Evolutionary conservation across 37 sponge, comb jelly and placozoan species (phyloP).

Genomic region (Sycon ciliatum): DNA sequence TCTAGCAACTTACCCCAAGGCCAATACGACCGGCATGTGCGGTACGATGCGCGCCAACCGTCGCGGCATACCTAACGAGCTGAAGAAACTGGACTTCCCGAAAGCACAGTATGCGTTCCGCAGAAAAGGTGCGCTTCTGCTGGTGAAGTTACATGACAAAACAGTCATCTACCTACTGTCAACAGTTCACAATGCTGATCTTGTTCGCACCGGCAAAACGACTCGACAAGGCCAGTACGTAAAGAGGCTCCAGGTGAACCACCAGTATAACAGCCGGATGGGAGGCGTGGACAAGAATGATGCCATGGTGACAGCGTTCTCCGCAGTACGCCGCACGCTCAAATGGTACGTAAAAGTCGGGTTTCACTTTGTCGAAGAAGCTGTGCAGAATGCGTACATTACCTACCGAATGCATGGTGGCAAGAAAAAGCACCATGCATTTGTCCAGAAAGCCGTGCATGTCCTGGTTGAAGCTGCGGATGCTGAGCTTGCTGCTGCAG

Average conservation of each 20-base stretch:
- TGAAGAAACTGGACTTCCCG: too few relatives aligned
- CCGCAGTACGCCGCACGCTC: neutral
- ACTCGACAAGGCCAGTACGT: neutral
- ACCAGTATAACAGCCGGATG: neutral
- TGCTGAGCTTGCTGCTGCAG: neutral
- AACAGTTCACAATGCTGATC: slow-evolving; percentile 3
- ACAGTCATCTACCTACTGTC: neutral
- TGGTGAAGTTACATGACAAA: slow-evolving; percentile 19
- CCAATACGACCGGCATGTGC: neutral
- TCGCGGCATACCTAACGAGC: slow-evolving; percentile 1
- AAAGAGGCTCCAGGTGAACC: neutral
- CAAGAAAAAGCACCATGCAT: slow-evolving; percentile 1
- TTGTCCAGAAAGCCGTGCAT: slow-evolving; percentile 15
- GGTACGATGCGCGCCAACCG: slow-evolving; percentile 5
- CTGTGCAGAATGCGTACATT: slow-evolving; percentile 8
- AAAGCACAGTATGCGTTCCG: too few relatives aligned
- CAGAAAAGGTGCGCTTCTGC: neutral
- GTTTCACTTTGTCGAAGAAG: neutral
- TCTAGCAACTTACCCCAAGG: slow-evolving; percentile 1
- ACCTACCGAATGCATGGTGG: neutral
- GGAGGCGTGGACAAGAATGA: slow-evolving; percentile 2
- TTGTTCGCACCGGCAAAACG: neutral
- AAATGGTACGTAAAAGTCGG: slow-evolving; percentile 9
- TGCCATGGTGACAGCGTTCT: neutral
- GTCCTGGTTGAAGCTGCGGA: neutral